A percentile compares a stretch with the other conserved stretches of the same genome.
These are phyloP conservation scores for Exocentrus adspersus DNA, from an alignment of 2,888 invertebrate species.

Conservation along the genomic window DNA sequence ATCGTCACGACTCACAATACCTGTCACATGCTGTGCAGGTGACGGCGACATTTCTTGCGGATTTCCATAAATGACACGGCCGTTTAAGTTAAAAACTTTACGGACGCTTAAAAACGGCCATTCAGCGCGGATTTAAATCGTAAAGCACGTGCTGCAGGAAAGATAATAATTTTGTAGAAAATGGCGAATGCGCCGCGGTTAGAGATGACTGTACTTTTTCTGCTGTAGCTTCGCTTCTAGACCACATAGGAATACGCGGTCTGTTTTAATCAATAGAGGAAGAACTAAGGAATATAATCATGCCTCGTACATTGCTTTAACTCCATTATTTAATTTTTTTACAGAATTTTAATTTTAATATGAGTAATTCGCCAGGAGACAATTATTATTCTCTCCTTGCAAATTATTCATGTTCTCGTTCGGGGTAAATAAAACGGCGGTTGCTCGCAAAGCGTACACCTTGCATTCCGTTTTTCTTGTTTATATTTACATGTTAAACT, in stretches of 20 bases:
- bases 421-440: constrained; percentile 11
- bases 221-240: no score
- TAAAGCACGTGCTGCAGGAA: not conserved
- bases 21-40: constrained; percentile 5
- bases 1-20: not conserved
- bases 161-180: no score
- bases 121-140: not conserved
- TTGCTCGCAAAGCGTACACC: not conserved
- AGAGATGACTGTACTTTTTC: no score
- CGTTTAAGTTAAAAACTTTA: constrained; percentile 17
- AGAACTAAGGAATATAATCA: no score
- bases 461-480: not conserved
- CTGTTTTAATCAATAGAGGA: no score
- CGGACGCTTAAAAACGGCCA: constrained; percentile 3
- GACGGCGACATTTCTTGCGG: constrained; percentile 10
- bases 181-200: no score
- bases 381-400: not conserved
- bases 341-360: no score
- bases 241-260: no score
- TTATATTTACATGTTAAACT: not conserved
- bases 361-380: no score
- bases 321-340: no score
- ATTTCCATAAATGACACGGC: constrained; percentile 19
- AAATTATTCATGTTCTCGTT: constrained; percentile 14
- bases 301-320: no score